Conservation (phyloP, 2,113 vertebrate species). For the Sapayoa aenigma region DNA sequence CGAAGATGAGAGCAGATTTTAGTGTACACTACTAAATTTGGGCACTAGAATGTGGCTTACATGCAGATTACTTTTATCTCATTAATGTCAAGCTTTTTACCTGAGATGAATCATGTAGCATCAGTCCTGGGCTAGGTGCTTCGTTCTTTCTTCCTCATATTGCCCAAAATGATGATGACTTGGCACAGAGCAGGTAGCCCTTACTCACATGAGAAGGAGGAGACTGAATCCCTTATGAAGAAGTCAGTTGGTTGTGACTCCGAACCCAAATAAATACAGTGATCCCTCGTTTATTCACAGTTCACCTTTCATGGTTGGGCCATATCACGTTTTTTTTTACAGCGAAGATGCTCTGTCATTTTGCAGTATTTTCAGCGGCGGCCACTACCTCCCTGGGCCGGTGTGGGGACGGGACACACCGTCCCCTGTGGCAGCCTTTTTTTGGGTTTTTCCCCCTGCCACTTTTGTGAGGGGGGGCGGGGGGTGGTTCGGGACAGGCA, state of each 20-base stretch:
- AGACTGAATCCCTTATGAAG: accelerated
- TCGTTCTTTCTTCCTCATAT: neutral
- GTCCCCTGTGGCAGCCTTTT: no score
- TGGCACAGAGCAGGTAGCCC: neutral
- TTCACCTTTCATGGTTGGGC: no score
- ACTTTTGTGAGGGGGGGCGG: no score
- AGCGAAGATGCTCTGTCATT: no score
- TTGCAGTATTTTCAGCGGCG: no score
- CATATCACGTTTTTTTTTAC: no score
- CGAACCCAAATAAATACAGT: neutral
- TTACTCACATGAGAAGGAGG: neutral
- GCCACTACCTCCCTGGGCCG: no score
- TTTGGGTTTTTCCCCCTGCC: no score
- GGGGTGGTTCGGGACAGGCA: no score
- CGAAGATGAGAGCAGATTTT: neutral
- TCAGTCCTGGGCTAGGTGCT: neutral
- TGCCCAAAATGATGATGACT: neutral
- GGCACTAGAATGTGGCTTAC: neutral
- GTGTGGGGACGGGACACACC: no score
- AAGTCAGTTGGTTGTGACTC: neutral
- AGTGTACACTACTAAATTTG: neutral
- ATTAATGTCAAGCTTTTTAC: neutral
- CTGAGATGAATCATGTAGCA: neutral
- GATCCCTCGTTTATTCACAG: no score
- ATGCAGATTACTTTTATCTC: neutral